These are phyloP conservation scores for Melinaea menophilus DNA, from an alignment of 2,888 invertebrate genomes.

Conservation along the genomic window DNA sequence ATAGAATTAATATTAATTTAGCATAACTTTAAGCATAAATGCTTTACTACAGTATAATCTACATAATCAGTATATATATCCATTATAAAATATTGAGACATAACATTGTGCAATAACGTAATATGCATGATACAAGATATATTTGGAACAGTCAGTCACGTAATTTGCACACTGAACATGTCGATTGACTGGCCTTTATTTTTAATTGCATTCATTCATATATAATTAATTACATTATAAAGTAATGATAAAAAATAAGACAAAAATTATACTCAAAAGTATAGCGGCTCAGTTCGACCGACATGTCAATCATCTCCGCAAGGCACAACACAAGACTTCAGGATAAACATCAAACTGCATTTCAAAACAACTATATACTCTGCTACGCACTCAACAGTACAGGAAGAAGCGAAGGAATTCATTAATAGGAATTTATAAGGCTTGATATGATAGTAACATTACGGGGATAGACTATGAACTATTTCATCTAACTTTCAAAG, in stretches of 20 bases:
- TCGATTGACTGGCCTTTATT: slow-evolving; percentile 38
- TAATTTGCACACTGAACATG: slow-evolving; percentile 57
- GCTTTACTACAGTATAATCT: slow-evolving; percentile 32
- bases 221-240: not conserved
- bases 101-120: slow-evolving; percentile 71
- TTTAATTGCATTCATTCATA: not conserved
- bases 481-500: slow-evolving; percentile 23
- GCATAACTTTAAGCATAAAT: slow-evolving; percentile 33
- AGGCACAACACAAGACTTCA: slow-evolving; percentile 69
- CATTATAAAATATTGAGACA: slow-evolving; percentile 73
- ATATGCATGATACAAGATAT: slow-evolving; percentile 66
- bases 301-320: slow-evolving; percentile 56
- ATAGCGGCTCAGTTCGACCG: slow-evolving; percentile 30
- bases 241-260: not conserved
- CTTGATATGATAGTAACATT: slow-evolving; percentile 36
- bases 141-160: slow-evolving; percentile 63
- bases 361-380: slow-evolving; percentile 38
- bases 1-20: slow-evolving; percentile 32
- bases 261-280: not conserved
- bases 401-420: slow-evolving; percentile 36
- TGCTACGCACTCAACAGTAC: slow-evolving; percentile 35
- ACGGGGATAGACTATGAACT: slow-evolving; percentile 30
- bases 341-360: slow-evolving; percentile 38
- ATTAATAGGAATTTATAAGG: slow-evolving; percentile 36
- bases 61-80: slow-evolving; percentile 41